Evolutionary conservation across 2,888 invertebrate species (phyloP), one percentile per base, ranked within the genome.

Genomic region (Carabus problematicus): DNA sequence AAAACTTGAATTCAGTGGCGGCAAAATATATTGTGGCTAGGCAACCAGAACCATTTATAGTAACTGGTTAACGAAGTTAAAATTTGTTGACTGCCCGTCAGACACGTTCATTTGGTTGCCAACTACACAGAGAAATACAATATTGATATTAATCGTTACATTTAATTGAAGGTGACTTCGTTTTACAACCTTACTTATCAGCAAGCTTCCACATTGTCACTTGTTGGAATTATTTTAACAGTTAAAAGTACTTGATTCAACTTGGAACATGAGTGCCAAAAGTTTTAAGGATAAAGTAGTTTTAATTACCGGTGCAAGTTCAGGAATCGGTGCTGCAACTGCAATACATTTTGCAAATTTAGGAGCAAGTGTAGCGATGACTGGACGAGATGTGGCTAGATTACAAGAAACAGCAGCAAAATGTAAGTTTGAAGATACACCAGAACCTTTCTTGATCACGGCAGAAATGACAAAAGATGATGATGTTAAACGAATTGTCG

Each of bases 281-380:
- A 47, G 78, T 80, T 90, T 91, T 76, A 82, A 85, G 52, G 91
- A 89, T 43, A 91, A 91, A 87, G 90, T 91, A 4, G 87, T 91
- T 9, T 82, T 91, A 61, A 87, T 91, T 72, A 91, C 91, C 52
- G 94, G 94, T 60, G 93, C 93, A 0, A 93, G 93, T 80, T 93
- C 93, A 14, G 94, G 94, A 6, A 94, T 95, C 72, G 95, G 95
- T 3, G 90, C 91, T 49, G 91, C 91, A 7, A 91, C 94, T 8
- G 93, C 94, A 0, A 82, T 92, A 71, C 88, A 90, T 74, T 86
- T 95, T 73, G 89, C 93, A 1, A 86, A 87, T 75, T 84, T 91
- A 45, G 94, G 93, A 19, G 93, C 93, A 0, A 87, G 85, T 69
- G 80, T 95, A n/a, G 88, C 91, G 18, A 86, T 87, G 77, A 89